Evolutionary conservation across 1,140 invertebrate genomes (phyloP).

Genomic region (Orchesella cincta): DNA sequence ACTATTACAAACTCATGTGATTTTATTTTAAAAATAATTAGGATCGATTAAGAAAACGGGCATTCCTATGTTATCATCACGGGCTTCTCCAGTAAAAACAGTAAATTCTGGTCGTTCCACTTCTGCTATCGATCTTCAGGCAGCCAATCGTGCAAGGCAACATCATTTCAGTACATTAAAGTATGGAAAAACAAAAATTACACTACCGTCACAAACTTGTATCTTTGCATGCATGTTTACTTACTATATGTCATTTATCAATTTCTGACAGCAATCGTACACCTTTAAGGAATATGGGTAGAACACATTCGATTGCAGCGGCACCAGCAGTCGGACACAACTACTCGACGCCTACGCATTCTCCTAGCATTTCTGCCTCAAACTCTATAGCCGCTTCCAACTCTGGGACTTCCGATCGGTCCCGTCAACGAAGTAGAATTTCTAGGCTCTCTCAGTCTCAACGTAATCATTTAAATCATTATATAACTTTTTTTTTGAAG

Average conservation of each 20-base stretch:
- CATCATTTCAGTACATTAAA: conserved; percentile 47
- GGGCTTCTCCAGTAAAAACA: conserved; percentile 43
- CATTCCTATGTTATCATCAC: conserved; percentile 47
- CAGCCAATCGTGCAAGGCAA: conserved; percentile 48
- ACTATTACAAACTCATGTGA: not conserved
- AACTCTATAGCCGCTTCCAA: not conserved
- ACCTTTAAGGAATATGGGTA: conserved; percentile 45
- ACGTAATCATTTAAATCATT: conserved; percentile 39
- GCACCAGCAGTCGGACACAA: conserved; percentile 18
- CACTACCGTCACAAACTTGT: not conserved
- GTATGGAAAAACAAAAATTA: conserved; percentile 34
- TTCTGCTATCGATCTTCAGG: conserved; percentile 50
- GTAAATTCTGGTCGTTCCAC: conserved; percentile 42
- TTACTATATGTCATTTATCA: not conserved
- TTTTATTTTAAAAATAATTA: not conserved
- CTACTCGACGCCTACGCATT: not conserved
- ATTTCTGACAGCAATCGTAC: conserved; percentile 26
- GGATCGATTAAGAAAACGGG: conserved; percentile 30
- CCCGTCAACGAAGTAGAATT: conserved; percentile 42
- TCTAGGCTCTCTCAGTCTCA: conserved; percentile 49
- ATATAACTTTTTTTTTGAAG: conserved; percentile 14
- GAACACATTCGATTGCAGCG: conserved; percentile 46
- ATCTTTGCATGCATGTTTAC: not conserved
- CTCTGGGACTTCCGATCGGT: conserved; percentile 39
- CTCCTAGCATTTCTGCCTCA: conserved; percentile 23